Evolutionary conservation across 2,113 vertebrate genomes (phyloP).

Genomic region (Nothocercus nigrocapillus): DNA sequence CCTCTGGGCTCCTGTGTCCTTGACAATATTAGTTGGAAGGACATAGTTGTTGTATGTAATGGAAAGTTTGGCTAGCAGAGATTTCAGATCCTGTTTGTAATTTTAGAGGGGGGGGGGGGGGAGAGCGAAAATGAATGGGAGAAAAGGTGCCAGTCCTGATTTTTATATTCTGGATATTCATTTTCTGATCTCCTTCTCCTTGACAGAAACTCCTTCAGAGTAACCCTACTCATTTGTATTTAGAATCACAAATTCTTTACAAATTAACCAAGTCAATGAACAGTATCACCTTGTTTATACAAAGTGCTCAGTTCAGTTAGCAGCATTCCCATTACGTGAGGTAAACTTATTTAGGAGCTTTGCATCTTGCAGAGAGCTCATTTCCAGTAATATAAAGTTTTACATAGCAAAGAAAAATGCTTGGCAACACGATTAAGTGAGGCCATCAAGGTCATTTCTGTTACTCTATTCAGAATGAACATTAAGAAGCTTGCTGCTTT

Average conservation of each 20-base stretch:
- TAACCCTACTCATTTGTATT: not conserved
- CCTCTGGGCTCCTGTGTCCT: conserved; percentile 30
- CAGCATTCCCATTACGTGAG: not conserved
- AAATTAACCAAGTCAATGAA: not conserved
- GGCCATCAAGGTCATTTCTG: not conserved
- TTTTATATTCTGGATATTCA: not conserved
- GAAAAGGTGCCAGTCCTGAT: not conserved
- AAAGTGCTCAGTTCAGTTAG: not conserved
- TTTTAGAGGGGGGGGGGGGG: not conserved
- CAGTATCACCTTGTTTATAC: not conserved
- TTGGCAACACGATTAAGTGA: not conserved
- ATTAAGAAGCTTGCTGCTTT: not conserved
- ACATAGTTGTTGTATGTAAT: not conserved
- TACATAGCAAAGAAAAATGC: not conserved
- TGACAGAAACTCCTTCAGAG: not conserved
- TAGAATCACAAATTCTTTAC: not conserved
- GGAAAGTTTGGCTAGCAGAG: conserved; percentile 23
- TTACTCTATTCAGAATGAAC: not conserved
- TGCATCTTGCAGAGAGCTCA: not conserved
- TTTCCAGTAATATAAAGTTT: not conserved
- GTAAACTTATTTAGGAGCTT: not conserved
- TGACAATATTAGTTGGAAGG: conserved; percentile 36
- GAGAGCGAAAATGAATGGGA: not conserved
- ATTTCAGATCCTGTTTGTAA: not conserved
- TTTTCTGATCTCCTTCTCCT: not conserved